These are phyloP conservation scores for Ornithorhynchus anatinus DNA, from an alignment of 2,113 vertebrate species.

Conservation along the genomic window DNA sequence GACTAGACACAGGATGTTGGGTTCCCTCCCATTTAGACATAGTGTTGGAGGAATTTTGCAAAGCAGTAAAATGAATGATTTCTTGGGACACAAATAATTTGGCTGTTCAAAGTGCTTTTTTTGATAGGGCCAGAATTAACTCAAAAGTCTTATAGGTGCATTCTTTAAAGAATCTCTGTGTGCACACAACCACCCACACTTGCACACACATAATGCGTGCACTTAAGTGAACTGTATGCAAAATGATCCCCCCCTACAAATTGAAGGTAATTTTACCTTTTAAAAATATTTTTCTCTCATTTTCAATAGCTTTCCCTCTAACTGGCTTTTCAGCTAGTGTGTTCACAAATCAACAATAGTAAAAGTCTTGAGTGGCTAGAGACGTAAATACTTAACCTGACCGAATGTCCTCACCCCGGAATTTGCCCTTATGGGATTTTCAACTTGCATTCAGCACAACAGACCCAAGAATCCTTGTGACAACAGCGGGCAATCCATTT, in stretches of 20 bases:
- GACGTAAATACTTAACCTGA: background rate
- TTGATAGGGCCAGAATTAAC: background rate
- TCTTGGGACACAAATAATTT: constrained; percentile 11
- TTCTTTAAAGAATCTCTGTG: too few species aligned
- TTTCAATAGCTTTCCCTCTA: too few species aligned
- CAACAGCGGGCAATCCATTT: background rate
- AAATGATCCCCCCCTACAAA: too few species aligned
- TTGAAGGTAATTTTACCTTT: too few species aligned
- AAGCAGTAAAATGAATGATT: background rate
- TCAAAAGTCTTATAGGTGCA: background rate
- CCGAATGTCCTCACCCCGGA: too few species aligned
- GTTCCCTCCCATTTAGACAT: background rate
- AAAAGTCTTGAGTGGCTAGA: background rate
- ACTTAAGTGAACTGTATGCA: too few species aligned
- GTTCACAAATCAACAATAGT: too few species aligned
- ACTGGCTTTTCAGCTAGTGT: too few species aligned
- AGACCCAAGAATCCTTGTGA: background rate
- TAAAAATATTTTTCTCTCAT: too few species aligned
- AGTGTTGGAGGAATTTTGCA: background rate
- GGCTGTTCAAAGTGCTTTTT: background rate
- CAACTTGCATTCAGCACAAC: background rate
- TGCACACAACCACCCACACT: too few species aligned
- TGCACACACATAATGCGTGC: too few species aligned
- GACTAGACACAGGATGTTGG: background rate
- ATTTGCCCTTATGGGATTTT: background rate